phyloP scores from a whole-genome alignment of 2,888 invertebrate genomes.

The Cephalotes varians region DNA sequence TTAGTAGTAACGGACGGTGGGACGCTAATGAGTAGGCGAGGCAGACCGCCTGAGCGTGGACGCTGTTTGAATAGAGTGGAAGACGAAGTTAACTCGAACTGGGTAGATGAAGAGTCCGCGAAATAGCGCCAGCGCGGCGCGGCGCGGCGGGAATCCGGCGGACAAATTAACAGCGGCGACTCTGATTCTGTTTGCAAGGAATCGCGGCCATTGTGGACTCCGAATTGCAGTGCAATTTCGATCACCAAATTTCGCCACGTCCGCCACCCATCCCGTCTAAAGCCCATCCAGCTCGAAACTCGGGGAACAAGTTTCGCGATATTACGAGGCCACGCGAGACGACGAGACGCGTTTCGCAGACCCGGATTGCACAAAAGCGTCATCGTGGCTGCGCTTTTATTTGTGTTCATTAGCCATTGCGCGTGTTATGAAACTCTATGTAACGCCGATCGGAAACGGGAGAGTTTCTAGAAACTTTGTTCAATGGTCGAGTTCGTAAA shows the following conservation, averaged over 20 bases:
- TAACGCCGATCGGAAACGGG: slow-evolving; percentile 36
- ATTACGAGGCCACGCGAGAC: neutral
- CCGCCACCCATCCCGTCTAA: neutral
- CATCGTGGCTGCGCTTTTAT: slow-evolving; percentile 37
- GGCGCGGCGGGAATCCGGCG: neutral
- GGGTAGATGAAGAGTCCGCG: slow-evolving; percentile 47
- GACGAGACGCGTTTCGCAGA: slow-evolving; percentile 1
- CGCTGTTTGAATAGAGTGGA: slow-evolving; percentile 48
- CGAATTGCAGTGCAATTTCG: slow-evolving; percentile 32
- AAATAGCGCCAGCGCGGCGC: slow-evolving; percentile 14
- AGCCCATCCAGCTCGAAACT: neutral
- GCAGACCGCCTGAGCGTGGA: slow-evolving; percentile 39
- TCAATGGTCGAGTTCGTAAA: slow-evolving; percentile 52
- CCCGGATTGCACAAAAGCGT: neutral
- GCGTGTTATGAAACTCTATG: slow-evolving; percentile 43
- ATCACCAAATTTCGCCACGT: slow-evolving; percentile 23
- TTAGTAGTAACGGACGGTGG: slow-evolving; percentile 50
- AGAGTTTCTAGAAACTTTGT: slow-evolving; percentile 15
- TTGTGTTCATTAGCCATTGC: slow-evolving; percentile 40
- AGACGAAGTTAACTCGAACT: slow-evolving; percentile 53
- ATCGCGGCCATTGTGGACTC: slow-evolving; percentile 28
- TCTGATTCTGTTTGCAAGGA: slow-evolving; percentile 48
- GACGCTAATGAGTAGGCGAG: slow-evolving; percentile 53
- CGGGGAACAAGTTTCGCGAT: slow-evolving; percentile 20
- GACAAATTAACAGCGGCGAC: slow-evolving; percentile 38